Conservation (phyloP, 1,140 invertebrate species). For the Drosophila pachea region DNA sequence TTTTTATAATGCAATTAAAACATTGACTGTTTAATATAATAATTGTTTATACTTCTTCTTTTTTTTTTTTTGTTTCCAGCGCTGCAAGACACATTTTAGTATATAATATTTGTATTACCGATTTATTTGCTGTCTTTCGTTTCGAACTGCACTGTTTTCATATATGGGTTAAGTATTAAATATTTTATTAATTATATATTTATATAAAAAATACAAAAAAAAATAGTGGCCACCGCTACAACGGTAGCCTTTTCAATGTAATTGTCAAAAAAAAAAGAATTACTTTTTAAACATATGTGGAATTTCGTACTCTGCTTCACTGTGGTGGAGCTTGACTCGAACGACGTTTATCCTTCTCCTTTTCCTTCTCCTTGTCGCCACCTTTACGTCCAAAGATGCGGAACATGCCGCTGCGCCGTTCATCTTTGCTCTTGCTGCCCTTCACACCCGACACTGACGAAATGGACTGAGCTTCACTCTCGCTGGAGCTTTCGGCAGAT, state of each 20-base stretch:
- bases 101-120: conserved; percentile 17
- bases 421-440: conserved; percentile 75
- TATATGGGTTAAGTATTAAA: conserved; percentile 55
- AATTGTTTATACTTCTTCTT: conserved; percentile 56
- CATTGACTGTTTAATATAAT: conserved; percentile 73
- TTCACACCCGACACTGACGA: conserved; percentile 77
- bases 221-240: conserved; percentile 31
- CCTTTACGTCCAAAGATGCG: conserved; percentile 77
- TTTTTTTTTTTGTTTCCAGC: conserved; percentile 34
- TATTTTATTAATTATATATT: conserved; percentile 54
- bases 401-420: conserved; percentile 77
- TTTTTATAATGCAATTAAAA: conserved; percentile 72
- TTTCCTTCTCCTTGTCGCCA: conserved; percentile 75
- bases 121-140: conserved; percentile 17
- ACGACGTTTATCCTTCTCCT: conserved; percentile 73
- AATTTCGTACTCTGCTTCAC: conserved; percentile 38
- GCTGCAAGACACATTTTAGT: conserved; percentile 51
- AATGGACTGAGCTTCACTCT: conserved; percentile 78
- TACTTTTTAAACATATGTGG: conserved; percentile 32
- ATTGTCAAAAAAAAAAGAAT: conserved; percentile 30
- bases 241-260: background rate
- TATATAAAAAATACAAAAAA: conserved; percentile 73
- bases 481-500: conserved; percentile 78
- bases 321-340: conserved; percentile 74
- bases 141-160: conserved; percentile 33